Evolutionary conservation across 2,113 vertebrate species (phyloP), one percentile per base, ranked within the genome.

Genomic region (Chionomys nivalis): DNA sequence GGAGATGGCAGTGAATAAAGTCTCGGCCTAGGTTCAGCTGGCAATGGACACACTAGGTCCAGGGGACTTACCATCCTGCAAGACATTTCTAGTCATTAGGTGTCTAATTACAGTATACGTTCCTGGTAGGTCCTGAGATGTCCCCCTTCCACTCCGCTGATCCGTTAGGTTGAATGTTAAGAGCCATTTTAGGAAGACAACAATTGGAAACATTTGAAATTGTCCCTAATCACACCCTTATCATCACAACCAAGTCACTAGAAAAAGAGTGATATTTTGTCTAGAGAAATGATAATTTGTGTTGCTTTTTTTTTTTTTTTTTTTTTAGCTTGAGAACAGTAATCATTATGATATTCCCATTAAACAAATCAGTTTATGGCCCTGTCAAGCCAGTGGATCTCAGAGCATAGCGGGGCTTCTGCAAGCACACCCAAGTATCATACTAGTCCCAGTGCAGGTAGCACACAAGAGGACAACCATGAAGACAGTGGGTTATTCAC

Each of bases 101-200:
- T 73, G 6, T 73, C 3, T 33, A 78, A 65, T 58, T 76, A 66
- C 16, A 31, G 24, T 73, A 19, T 31, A 33, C 0, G 12, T 75
- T 21, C 65, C 76, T 33, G 31, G 33, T n/a, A 26, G 31, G 55
- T 39, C 79, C 66, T 31, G 44, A 49, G 24, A 26, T 8, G 11
- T 19, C 5, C n/a, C 23, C 47, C 2, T 42, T 3, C 4, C 13
- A 0, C 55, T 13, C 55, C 10, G 9, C 8, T 2, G n/a, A 61
- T 90, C 10, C 31, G 13, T 73, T 47, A 21, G 28, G 44, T 89
- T 86, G n/a, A 78, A 10, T 8, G 5, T 61, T 65, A 52, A 89
- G 21, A 47, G 14, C 23, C 24, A 9, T 49, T 55, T 66, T 0
- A 58, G 31, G 7, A 44, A 13, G n/a, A 78, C 7, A 21, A 6